A percentile compares a stretch with the other conserved stretches of the same genome.
phyloP scores from a whole-genome alignment of 2,888 invertebrate genomes.

The Eristalis tenax region DNA sequence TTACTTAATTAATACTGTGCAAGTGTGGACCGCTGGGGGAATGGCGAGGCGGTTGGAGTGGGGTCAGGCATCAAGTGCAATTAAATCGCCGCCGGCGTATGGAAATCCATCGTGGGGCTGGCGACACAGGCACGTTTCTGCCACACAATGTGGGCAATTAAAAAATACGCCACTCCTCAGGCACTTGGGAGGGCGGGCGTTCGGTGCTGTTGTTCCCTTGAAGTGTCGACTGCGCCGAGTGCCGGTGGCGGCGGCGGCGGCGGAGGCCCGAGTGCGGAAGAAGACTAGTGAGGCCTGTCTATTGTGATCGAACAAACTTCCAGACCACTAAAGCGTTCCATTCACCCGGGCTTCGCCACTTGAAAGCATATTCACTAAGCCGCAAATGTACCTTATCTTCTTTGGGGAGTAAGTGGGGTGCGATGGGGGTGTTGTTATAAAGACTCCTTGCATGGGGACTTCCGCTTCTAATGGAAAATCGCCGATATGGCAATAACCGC shows the following conservation, averaged over 20 bases:
- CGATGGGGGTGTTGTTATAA: conserved; percentile 32
- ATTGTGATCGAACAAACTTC: conserved; percentile 20
- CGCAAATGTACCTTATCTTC: conserved; percentile 11
- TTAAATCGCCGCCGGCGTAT: conserved; percentile 28
- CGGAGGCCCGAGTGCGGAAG: neutral
- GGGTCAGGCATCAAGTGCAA: conserved; percentile 49
- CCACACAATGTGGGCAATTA: neutral
- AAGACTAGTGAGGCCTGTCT: neutral
- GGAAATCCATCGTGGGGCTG: conserved; percentile 24
- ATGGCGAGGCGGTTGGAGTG: neutral
- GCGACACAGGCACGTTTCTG: neutral
- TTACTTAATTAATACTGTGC: conserved; percentile 59
- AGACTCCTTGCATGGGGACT: conserved; percentile 23
- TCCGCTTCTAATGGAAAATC: conserved; percentile 46
- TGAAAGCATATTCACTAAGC: conserved; percentile 19
- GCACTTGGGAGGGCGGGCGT: neutral
- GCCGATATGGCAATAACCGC: conserved; percentile 63
- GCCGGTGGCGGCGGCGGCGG: neutral
- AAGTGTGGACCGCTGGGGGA: neutral
- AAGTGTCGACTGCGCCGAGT: too few species aligned
- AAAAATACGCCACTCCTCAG: too few species aligned
- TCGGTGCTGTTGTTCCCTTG: neutral
- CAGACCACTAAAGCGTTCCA: conserved; percentile 40
- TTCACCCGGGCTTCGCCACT: conserved; percentile 27
- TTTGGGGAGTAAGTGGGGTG: neutral